Evolutionary conservation across 1,140 invertebrate species (phyloP).

Genomic region (Pararge aegeria): DNA sequence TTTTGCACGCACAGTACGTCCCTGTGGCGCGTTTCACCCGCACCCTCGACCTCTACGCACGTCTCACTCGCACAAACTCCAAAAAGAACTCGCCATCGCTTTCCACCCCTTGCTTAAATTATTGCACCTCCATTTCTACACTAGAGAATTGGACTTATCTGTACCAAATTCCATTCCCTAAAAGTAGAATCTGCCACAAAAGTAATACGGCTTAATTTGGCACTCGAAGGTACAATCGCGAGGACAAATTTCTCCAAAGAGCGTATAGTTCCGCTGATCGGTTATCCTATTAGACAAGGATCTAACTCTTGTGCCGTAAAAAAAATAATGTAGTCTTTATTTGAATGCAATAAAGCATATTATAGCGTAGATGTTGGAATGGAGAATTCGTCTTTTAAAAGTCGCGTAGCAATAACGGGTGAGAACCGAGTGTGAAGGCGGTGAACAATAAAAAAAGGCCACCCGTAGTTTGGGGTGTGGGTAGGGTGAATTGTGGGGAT

Average conservation of each 20-base stretch:
- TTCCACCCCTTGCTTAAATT: slow-evolving; percentile 78
- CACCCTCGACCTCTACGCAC: slow-evolving; percentile 74
- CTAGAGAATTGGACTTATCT: slow-evolving; percentile 53
- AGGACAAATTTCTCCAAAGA: slow-evolving; percentile 66
- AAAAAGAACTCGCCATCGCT: slow-evolving; percentile 76
- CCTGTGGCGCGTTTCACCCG: slow-evolving; percentile 69
- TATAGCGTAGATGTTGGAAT: slow-evolving; percentile 28
- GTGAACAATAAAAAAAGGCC: slow-evolving; percentile 62
- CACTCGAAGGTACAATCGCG: slow-evolving; percentile 33
- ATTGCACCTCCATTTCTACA: slow-evolving; percentile 67
- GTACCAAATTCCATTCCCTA: slow-evolving; percentile 25
- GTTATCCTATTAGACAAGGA: slow-evolving; percentile 63
- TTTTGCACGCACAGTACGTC: slow-evolving; percentile 41
- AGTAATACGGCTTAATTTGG: slow-evolving; percentile 39
- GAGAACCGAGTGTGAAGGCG: slow-evolving; percentile 51
- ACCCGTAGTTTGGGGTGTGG: slow-evolving; percentile 35
- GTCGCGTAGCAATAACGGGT: slow-evolving; percentile 45
- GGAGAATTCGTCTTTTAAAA: slow-evolving; percentile 62
- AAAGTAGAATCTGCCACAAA: slow-evolving; percentile 45
- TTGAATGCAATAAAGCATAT: slow-evolving; percentile 31
- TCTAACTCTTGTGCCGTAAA: slow-evolving; percentile 45
- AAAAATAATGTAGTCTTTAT: slow-evolving; percentile 39
- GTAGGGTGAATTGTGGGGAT: slow-evolving; percentile 38
- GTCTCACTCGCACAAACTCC: slow-evolving; percentile 78
- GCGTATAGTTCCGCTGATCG: slow-evolving; percentile 57